phyloP scores from a whole-genome alignment of 2,888 invertebrate species.

The Frankliniella intonsa region DNA sequence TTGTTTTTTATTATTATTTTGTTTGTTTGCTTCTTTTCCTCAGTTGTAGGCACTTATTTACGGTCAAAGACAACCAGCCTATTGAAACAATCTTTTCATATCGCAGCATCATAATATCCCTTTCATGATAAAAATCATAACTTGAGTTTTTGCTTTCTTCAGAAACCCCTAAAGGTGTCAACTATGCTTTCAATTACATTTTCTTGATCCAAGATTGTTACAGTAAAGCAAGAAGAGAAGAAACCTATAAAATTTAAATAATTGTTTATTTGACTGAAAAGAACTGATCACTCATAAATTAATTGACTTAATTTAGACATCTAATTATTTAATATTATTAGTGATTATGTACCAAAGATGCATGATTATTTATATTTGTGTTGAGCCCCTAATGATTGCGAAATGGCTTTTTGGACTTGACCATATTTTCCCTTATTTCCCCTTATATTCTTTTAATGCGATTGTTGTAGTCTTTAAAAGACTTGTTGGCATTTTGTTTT shows the following conservation, averaged over 20 bases:
- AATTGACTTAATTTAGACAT: constrained; percentile 22
- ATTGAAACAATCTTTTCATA: constrained; percentile 1
- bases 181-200: constrained; percentile 7
- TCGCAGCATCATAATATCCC: neutral
- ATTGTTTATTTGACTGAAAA: constrained; percentile 25
- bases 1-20: neutral
- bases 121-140: neutral
- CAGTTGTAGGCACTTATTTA: neutral
- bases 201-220: constrained; percentile 16
- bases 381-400: constrained; percentile 18
- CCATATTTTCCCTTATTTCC: constrained; percentile 11
- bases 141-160: constrained; percentile 5
- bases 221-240: constrained; percentile 6
- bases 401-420: constrained; percentile 25
- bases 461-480: constrained; percentile 13
- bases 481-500: constrained; percentile 18
- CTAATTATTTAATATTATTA: constrained; percentile 25
- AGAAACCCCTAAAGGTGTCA: constrained; percentile 1
- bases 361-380: constrained; percentile 27
- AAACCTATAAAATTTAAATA: constrained; percentile 11
- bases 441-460: neutral
- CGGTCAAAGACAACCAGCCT: constrained; percentile 24
- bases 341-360: constrained; percentile 26
- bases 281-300: constrained; percentile 27
- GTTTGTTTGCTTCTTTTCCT: constrained; percentile 7